These are phyloP conservation scores for Myotis lucifugus DNA, from an alignment of 2,113 vertebrate species.

Conservation along the genomic window DNA sequence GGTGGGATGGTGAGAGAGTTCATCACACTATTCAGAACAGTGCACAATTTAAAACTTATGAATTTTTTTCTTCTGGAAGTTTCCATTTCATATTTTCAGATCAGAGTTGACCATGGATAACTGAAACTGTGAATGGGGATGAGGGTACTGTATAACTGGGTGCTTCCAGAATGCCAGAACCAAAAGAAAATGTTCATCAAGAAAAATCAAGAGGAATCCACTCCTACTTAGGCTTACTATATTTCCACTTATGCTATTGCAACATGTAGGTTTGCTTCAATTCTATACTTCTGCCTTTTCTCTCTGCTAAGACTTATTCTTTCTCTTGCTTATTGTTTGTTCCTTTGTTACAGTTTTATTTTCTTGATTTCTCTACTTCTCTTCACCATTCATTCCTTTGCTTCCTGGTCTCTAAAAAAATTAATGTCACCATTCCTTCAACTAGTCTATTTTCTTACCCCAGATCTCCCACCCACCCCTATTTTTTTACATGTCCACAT, in stretches of 20 bases:
- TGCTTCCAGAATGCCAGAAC: background rate
- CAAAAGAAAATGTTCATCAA: background rate
- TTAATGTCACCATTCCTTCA: background rate
- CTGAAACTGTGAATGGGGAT: background rate
- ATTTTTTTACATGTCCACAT: background rate
- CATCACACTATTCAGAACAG: background rate
- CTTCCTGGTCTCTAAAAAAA: background rate
- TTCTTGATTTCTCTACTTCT: background rate
- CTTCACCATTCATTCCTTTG: background rate
- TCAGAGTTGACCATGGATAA: background rate
- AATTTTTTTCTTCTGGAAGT: background rate
- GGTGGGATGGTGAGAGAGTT: background rate
- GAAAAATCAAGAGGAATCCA: background rate
- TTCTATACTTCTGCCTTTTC: background rate
- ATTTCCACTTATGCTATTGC: background rate
- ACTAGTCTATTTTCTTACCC: background rate
- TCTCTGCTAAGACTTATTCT: background rate
- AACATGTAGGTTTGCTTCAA: background rate
- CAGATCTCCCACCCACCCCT: background rate
- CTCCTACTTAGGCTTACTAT: background rate
- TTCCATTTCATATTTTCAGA: background rate
- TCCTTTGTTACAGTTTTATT: background rate
- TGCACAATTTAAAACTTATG: background rate
- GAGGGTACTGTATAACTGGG: background rate
- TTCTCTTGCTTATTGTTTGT: background rate